These are phyloP conservation scores for Aselliscus stoliczkanus DNA, from an alignment of 2,797 vertebrate genomes.

Conservation along the genomic window DNA sequence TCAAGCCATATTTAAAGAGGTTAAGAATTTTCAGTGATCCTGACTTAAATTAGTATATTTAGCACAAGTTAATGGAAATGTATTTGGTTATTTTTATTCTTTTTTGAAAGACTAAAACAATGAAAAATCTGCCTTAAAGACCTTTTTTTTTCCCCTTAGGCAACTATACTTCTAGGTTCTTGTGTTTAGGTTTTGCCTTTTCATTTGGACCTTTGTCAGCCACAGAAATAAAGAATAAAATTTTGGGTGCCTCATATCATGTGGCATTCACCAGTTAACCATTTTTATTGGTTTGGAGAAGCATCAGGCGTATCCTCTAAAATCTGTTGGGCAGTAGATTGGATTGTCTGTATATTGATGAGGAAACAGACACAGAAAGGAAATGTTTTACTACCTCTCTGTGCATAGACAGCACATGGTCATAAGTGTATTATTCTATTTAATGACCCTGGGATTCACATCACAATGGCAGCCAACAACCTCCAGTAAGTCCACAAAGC, in stretches of 20 bases:
- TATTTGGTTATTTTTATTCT: not conserved
- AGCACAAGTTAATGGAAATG: not conserved
- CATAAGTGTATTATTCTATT: not conserved
- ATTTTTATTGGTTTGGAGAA: not conserved
- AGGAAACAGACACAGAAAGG: not conserved
- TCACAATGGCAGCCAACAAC: not conserved
- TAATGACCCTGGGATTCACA: not conserved
- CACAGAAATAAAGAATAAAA: not conserved
- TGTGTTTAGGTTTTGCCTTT: not conserved
- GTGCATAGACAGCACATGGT: not conserved
- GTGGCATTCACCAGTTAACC: not conserved
- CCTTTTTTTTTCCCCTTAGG: not conserved
- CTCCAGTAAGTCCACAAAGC: not conserved
- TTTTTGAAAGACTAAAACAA: not conserved
- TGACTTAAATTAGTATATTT: constrained; percentile 3
- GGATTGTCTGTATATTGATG: not conserved
- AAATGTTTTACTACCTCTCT: not conserved
- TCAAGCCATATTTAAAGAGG: constrained; percentile 29
- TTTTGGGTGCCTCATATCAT: not conserved
- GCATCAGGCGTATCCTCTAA: not conserved
- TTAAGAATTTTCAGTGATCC: constrained; percentile 12
- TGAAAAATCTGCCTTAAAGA: constrained; percentile 3
- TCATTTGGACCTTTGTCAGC: not conserved
- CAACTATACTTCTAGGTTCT: not conserved
- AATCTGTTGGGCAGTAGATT: not conserved